Percentiles rank a stretch among this genome's conserved stretches.
Evolutionary conservation across 2,797 vertebrate genomes (phyloP).

Genomic region (Paedocypris micromegethes): DNA sequence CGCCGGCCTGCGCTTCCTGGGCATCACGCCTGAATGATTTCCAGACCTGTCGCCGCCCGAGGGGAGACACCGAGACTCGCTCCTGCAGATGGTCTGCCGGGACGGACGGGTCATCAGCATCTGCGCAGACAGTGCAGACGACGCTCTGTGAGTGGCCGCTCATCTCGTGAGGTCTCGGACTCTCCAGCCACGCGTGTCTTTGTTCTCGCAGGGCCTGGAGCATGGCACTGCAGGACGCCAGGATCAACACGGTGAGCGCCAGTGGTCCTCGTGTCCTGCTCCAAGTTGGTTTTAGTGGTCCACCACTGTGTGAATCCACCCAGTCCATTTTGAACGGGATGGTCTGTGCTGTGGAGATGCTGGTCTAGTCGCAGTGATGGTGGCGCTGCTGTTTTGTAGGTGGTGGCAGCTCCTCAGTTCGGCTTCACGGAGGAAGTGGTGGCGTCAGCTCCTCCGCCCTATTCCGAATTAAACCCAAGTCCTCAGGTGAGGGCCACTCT

Average conservation of each 20-base stretch:
- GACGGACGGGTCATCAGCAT: conserved; percentile 88
- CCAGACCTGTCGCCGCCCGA: conserved; percentile 87
- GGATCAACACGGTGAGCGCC: conserved; percentile 81
- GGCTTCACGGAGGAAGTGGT: conserved; percentile 69
- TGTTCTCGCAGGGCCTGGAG: conserved; percentile 81
- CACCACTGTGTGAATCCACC: too few species aligned
- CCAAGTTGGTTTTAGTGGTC: too few species aligned
- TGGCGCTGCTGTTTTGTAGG: conserved; percentile 47
- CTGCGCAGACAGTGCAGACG: conserved; percentile 89
- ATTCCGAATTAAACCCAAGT: conserved; percentile 77
- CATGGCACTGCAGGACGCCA: conserved; percentile 87
- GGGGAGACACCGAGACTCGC: conserved; percentile 77
- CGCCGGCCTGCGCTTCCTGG: background rate
- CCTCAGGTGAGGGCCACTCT: conserved; percentile 72
- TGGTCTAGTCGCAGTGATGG: too few species aligned
- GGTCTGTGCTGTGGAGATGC: too few species aligned
- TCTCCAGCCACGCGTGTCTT: too few species aligned
- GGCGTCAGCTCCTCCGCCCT: conserved; percentile 84
- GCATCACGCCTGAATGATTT: background rate
- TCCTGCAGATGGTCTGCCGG: conserved; percentile 89
- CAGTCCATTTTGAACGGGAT: too few species aligned
- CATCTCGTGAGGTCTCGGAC: too few species aligned
- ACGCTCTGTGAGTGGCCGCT: conserved; percentile 80
- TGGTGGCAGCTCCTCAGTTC: conserved; percentile 59
- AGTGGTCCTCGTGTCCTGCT: too few species aligned